Conservation (phyloP, 2,888 invertebrate species). For the Unio pictorum region DNA sequence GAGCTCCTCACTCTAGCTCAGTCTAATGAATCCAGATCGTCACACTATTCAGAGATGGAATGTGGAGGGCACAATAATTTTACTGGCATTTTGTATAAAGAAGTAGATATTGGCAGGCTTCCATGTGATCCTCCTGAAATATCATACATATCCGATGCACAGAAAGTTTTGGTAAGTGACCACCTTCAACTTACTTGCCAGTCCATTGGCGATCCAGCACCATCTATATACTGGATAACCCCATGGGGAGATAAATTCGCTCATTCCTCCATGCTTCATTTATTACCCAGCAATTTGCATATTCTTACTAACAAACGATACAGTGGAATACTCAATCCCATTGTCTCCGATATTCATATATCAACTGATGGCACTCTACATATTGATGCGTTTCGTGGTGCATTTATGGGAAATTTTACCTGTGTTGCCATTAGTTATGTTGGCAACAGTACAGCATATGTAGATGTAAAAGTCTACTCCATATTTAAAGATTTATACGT, state of each 20-base stretch:
- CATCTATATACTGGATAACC: constrained; percentile 56
- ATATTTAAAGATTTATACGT: constrained; percentile 28
- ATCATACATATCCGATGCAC: constrained; percentile 16
- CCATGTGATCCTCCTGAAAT: constrained; percentile 48
- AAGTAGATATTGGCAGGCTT: constrained; percentile 21
- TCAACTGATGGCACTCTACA: constrained; percentile 37
- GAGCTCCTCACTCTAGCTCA: constrained; percentile 29
- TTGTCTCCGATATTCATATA: constrained; percentile 32
- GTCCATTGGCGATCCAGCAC: constrained; percentile 38
- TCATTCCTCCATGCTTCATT: constrained; percentile 18
- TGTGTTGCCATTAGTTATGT: constrained; percentile 53
- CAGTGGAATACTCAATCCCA: constrained; percentile 13
- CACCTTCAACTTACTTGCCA: constrained; percentile 44
- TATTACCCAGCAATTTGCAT: constrained; percentile 18
- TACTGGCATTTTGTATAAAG: constrained; percentile 21
- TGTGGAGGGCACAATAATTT: constrained; percentile 40
- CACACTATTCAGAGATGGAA: constrained; percentile 15
- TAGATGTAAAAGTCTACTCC: constrained; percentile 35
- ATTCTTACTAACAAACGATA: constrained; percentile 10
- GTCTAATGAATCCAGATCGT: constrained; percentile 15
- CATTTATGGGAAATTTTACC: constrained; percentile 54
- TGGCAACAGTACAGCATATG: constrained; percentile 41
- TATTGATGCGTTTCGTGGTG: constrained; percentile 49
- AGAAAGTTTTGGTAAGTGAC: constrained; percentile 18
- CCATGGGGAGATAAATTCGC: constrained; percentile 55